Conservation (phyloP, 2,113 vertebrate species). For the Pseudois nayaur region DNA sequence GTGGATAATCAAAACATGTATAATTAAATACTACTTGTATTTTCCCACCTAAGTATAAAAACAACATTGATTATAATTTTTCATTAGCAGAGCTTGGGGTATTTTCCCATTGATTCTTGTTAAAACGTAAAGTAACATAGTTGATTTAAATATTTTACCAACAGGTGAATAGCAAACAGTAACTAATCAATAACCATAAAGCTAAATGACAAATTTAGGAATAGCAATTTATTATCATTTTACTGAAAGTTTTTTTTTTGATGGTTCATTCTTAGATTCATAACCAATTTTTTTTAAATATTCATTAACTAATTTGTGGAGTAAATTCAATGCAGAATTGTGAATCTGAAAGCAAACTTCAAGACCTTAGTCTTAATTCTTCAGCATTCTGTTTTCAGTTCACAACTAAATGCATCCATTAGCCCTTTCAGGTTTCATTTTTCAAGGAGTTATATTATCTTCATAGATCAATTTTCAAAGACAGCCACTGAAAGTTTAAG, state of each 20-base stretch:
- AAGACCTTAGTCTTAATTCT: background rate
- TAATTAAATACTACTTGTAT: background rate
- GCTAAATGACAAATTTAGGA: background rate
- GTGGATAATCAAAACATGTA: background rate
- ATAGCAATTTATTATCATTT: background rate
- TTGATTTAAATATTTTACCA: slow-evolving; percentile 26
- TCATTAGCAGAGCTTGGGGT: background rate
- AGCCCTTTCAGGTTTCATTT: background rate
- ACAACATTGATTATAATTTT: background rate
- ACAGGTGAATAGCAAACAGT: background rate
- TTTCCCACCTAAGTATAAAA: background rate
- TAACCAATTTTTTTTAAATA: background rate
- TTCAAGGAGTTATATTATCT: background rate
- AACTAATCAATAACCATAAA: background rate
- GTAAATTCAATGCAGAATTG: background rate
- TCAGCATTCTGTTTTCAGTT: background rate
- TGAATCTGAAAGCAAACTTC: background rate
- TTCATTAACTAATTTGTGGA: background rate
- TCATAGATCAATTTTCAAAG: background rate
- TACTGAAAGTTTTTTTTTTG: background rate
- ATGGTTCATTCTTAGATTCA: background rate
- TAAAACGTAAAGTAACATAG: background rate
- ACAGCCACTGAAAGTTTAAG: background rate
- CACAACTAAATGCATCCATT: background rate
- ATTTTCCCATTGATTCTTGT: background rate